Base-by-base conservation (phyloP, 2,888 invertebrate species). In the Tetheella fluctuosa region DNA sequence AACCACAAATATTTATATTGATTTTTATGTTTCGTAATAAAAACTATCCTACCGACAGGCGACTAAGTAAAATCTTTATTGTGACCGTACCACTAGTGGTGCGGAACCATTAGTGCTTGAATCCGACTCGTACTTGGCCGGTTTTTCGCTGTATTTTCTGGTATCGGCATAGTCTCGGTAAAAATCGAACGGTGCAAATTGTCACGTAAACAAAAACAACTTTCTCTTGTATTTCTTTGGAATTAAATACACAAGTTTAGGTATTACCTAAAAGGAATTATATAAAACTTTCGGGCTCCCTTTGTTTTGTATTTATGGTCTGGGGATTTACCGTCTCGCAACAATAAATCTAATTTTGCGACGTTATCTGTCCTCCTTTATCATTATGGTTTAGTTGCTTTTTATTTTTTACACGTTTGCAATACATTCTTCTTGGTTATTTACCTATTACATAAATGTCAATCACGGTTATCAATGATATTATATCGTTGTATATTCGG, bases 311-410 rank as follows among this genome's bases (percentile, higher is more conserved):
- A 48, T 48, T 48, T 48, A 20, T 48, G 48, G 48, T 20, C 20
- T 20, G 48, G 48, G 48, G 48, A 48, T 48, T 48, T 48, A n/a
- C 20, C 48, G 48, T n/a, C 28, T 58, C 54, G 63, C 67, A 62
- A 52, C 63, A 65, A 73, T 76, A 76, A 75, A 79, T 77, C 69
- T 73, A 72, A 77, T 78, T 73, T 67, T 59, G 60, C 59, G 65
- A 68, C 63, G 72, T 73, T 70, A 64, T 71, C 64, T 73, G 68
- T 70, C 74, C 67, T 71, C 70, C 70, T 75, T 71, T 69, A 68
- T 79, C 71, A 73, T 80, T 70, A 71, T 48, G 58, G 63, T 68
- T 67, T 30, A 52, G 61, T 58, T 64, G 62, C 63, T 67, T 65
- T 57, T 5, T 48, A 20, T 20, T 3, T 20, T 34, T 13, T 1